Percentiles rank a stretch among this genome's conserved stretches.
phyloP scores from a whole-genome alignment of 2,888 invertebrate genomes.

The Loripinus fragilis region DNA sequence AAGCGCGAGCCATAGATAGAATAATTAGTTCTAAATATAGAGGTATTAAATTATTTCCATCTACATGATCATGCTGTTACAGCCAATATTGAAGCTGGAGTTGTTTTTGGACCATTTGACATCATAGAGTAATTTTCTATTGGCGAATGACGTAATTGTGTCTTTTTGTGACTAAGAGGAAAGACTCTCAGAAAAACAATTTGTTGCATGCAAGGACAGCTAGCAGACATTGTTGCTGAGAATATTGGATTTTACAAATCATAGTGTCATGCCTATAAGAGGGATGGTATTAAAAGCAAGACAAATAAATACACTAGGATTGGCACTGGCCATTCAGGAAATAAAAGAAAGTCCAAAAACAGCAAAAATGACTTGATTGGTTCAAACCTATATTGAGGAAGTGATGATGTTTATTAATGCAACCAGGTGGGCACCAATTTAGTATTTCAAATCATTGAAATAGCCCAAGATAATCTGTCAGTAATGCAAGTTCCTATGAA shows the following conservation, averaged over 20 bases:
- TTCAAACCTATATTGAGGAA: too few species aligned
- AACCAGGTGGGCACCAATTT: too few species aligned
- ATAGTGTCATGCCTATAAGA: conserved; percentile 15
- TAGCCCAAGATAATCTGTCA: too few species aligned
- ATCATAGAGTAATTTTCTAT: conserved; percentile 15
- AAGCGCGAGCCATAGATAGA: conserved; percentile 4
- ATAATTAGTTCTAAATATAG: conserved; percentile 19
- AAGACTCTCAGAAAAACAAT: conserved; percentile 17
- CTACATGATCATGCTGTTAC: conserved; percentile 9
- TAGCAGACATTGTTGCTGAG: conserved; percentile 11
- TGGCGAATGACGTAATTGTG: conserved; percentile 14
- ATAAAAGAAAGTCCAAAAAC: too few species aligned
- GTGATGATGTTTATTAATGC: too few species aligned
- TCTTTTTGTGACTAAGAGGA: conserved; percentile 22
- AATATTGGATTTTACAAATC: conserved; percentile 10
- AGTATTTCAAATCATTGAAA: too few species aligned
- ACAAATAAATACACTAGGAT: conserved; percentile 6
- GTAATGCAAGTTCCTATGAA: too few species aligned
- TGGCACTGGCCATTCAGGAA: background rate
- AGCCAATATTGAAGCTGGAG: conserved; percentile 11
- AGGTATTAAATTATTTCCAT: conserved; percentile 17
- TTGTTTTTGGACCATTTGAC: conserved; percentile 16
- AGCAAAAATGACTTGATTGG: too few species aligned
- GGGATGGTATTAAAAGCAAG: background rate
- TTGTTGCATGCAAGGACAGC: conserved; percentile 15